These are phyloP conservation scores for Danionella dracula DNA, from an alignment of 2,797 vertebrate species.

Conservation along the genomic window DNA sequence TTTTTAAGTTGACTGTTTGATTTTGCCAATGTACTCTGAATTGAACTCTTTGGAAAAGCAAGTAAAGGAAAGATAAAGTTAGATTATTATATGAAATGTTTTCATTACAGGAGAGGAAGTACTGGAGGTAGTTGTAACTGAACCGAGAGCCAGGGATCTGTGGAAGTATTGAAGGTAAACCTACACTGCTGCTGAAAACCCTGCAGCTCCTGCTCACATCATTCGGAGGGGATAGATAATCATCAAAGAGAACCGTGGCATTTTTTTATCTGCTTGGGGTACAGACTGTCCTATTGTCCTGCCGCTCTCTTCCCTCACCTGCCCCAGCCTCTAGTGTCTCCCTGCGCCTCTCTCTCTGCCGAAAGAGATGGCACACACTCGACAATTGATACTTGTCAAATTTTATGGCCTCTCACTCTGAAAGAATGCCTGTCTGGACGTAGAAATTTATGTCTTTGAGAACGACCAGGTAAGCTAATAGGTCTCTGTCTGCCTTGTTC, in stretches of 20 bases:
- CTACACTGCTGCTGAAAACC: conserved; percentile 75
- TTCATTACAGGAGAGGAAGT: background rate
- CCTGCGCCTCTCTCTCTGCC: conserved; percentile 71
- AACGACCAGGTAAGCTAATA: conserved; percentile 29
- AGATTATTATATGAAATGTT: too few relatives aligned
- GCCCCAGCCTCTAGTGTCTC: conserved; percentile 64
- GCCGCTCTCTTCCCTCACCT: conserved; percentile 56
- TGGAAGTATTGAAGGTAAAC: conserved; percentile 59
- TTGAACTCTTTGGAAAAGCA: too few relatives aligned
- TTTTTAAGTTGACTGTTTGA: too few relatives aligned
- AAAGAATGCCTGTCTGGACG: conserved; percentile 66
- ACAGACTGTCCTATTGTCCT: conserved; percentile 77
- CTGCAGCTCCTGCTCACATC: conserved; percentile 46
- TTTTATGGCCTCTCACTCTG: conserved; percentile 73
- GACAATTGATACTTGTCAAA: conserved; percentile 80
- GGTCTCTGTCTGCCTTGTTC: too few relatives aligned
- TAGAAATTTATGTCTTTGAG: conserved; percentile 42
- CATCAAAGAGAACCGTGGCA: conserved; percentile 72
- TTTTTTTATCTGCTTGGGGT: conserved; percentile 68
- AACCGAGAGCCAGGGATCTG: conserved; percentile 55
- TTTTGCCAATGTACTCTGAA: too few relatives aligned
- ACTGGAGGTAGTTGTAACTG: conserved; percentile 50
- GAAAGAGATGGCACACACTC: conserved; percentile 66
- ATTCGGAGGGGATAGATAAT: conserved; percentile 75
- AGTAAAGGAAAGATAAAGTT: too few relatives aligned